Conservation (phyloP, 2,113 vertebrate species). For the Argyrosomus japonicus region DNA sequence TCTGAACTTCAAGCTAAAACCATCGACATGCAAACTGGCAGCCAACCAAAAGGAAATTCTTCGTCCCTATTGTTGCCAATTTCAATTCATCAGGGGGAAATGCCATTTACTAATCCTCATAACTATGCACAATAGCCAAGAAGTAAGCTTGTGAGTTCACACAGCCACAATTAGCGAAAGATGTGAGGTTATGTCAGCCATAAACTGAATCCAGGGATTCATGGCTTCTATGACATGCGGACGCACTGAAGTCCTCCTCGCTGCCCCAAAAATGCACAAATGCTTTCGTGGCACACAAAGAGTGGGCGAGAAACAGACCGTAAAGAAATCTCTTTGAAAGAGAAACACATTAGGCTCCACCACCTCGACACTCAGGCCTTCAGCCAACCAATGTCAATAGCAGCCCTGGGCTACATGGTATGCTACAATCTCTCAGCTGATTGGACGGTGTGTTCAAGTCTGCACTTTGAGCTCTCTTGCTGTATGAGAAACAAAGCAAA, state of each 20-base stretch:
- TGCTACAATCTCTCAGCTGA: neutral
- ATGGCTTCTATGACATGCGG: constrained; percentile 7
- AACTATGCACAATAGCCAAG: constrained; percentile 43
- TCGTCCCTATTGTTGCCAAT: constrained; percentile 56
- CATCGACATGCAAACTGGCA: constrained; percentile 53
- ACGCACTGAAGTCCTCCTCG: constrained; percentile 1
- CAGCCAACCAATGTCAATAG: constrained; percentile 22
- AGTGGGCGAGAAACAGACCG: constrained; percentile 59
- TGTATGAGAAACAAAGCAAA: neutral
- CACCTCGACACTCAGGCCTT: constrained; percentile 30
- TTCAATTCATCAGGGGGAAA: constrained; percentile 70
- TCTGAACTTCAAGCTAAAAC: constrained; percentile 25
- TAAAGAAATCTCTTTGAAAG: constrained; percentile 66
- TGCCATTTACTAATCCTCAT: constrained; percentile 63
- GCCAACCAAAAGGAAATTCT: constrained; percentile 69
- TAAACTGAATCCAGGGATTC: neutral
- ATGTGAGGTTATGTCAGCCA: constrained; percentile 19
- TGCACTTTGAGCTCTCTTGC: constrained; percentile 3
- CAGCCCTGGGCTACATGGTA: neutral
- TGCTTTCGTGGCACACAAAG: constrained; percentile 29
- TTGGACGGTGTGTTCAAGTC: neutral
- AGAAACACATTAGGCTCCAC: constrained; percentile 37
- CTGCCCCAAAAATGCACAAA: constrained; percentile 9
- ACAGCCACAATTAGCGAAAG: constrained; percentile 17
- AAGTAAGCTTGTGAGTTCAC: constrained; percentile 27